Percentiles rank a stretch among this genome's conserved stretches.
Evolutionary conservation across 2,888 invertebrate species (phyloP).

Genomic region (Mimumesa dahlbomi): DNA sequence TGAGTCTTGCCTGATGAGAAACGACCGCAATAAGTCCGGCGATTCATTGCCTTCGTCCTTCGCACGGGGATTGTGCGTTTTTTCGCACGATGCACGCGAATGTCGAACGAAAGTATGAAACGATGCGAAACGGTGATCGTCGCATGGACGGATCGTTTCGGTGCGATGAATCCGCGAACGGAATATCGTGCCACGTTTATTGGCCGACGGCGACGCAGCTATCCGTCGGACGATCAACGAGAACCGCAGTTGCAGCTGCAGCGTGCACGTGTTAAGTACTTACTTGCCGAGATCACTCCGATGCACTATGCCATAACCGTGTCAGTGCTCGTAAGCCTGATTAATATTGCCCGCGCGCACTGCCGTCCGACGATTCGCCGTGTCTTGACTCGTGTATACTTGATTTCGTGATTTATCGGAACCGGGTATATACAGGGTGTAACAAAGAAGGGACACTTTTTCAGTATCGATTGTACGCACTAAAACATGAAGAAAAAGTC

Average conservation of each 20-base stretch:
- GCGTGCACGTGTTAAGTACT: conserved; percentile 32
- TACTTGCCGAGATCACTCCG: conserved; percentile 11
- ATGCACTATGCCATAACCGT: conserved; percentile 9
- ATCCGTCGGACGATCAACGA: conserved; percentile 48
- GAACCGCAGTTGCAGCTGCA: conserved; percentile 50
- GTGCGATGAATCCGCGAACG: conserved; percentile 58
- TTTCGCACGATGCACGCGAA: conserved; percentile 26
- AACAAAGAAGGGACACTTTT: too few species aligned
- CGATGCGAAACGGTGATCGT: conserved; percentile 37
- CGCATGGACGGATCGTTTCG: conserved; percentile 58
- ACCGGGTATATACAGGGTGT: too few species aligned
- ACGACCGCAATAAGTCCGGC: conserved; percentile 21
- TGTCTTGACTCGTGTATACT: neutral
- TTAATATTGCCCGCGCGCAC: neutral
- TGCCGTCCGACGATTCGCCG: neutral
- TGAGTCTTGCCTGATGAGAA: conserved; percentile 25
- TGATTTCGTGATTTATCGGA: neutral
- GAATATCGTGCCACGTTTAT: conserved; percentile 41
- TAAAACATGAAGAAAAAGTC: too few species aligned
- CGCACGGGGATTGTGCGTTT: too few species aligned
- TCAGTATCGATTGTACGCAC: too few species aligned
- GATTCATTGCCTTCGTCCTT: conserved; percentile 26
- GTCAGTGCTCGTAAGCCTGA: conserved; percentile 15
- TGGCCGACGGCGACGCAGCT: conserved; percentile 47
- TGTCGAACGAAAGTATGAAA: conserved; percentile 31